Conservation (phyloP, 2,888 invertebrate genomes). For the Anthophora plumipes region DNA sequence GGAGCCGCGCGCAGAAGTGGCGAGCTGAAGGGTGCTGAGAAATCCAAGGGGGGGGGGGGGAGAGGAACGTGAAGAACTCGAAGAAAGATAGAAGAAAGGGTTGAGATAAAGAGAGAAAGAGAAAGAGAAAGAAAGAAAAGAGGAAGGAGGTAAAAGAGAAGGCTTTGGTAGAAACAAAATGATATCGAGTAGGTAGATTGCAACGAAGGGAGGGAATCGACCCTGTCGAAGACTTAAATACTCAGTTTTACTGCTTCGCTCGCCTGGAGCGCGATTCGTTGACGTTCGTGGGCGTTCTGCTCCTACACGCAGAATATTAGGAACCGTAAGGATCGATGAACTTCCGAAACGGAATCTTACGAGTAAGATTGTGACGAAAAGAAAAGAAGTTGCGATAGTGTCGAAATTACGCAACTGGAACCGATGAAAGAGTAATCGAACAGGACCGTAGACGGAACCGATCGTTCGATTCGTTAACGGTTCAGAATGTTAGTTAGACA, state of each 20-base stretch:
- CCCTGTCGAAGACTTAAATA: conserved; percentile 45
- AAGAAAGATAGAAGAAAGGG: no score
- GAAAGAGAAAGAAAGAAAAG: conserved; percentile 22
- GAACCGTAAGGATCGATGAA: conserved; percentile 4
- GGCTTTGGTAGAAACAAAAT: conserved; percentile 64
- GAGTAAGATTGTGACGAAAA: no score
- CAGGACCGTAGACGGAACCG: conserved; percentile 13
- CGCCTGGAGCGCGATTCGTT: conserved; percentile 18
- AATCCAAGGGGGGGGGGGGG: not conserved
- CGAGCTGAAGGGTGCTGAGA: conserved; percentile 50
- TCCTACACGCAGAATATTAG: conserved; percentile 10
- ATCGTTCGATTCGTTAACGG: conserved; percentile 12
- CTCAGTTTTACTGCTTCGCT: conserved; percentile 37
- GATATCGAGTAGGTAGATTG: conserved; percentile 55
- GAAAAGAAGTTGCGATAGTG: not conserved
- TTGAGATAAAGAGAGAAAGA: conserved; percentile 1
- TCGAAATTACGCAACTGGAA: not conserved
- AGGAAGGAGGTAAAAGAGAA: conserved; percentile 1
- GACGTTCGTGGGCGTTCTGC: conserved; percentile 31
- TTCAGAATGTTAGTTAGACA: not conserved
- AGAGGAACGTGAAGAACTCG: not conserved
- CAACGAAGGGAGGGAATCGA: conserved; percentile 12
- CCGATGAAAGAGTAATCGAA: conserved; percentile 34
- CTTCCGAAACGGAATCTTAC: not conserved
- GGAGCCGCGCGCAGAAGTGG: conserved; percentile 61